Evolutionary conservation across 2,113 vertebrate species (phyloP), one percentile per base, ranked within the genome.

Genomic region (Nothocercus nigrocapillus): DNA sequence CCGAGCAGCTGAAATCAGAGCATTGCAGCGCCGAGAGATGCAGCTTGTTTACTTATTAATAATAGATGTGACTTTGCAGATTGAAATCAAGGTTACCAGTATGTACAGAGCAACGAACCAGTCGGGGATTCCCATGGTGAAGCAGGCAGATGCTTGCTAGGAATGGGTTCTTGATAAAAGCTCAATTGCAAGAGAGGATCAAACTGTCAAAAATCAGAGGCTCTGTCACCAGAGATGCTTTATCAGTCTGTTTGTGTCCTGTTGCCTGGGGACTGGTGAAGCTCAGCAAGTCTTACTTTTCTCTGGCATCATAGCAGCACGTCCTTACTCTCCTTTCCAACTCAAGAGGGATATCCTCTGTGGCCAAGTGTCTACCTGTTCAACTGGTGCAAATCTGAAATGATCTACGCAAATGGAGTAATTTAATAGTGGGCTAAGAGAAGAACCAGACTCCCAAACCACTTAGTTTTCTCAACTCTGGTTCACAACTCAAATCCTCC

Each of bases 391-490:
- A 53, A 75, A 70, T 54, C 49, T 3, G 0, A 54, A 51, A 15
- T 12, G 5, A 28, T 16, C 44, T 73, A 1, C 4, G 58, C 2
- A 34, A 61, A 61, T 7, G n/a, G 44, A 47, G 15, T 38, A 17
- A 17, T 53, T 59, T 24, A 63, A 40, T 42, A 27, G 2, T 0
- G 1, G n/a, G 44, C 10, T 34, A 6, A 70, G 69, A 72, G 12
- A 36, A 38, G 73, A 56, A 36, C 13, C 86, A 38, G 75, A 22
- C 22, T 44, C 32, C 40, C 2, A 7, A 2, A 32, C n/a, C 1
- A 1, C 21, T 47, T 56, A 1, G 0, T 45, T 62, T 49, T 82
- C 72, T 45, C 51, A 1, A 7, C 27, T 66, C n/a, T 2, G 2
- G 28, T 45, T 56, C 2, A 1, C 40, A 68, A 1, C 61, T 54